Evolutionary conservation across 2,113 vertebrate species (phyloP), one percentile per base, ranked within the genome.

Genomic region (Heterochromis multidens): DNA sequence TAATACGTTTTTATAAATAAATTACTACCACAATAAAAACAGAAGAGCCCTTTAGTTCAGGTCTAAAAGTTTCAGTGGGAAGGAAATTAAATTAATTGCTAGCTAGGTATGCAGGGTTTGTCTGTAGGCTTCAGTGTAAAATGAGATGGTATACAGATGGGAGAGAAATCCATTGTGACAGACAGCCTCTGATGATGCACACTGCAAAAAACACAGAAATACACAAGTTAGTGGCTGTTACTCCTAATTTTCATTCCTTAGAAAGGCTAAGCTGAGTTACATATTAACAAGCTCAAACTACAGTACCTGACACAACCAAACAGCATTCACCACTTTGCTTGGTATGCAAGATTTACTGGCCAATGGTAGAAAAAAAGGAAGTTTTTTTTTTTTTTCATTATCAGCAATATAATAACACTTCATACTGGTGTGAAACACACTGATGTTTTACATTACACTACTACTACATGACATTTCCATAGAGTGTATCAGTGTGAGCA

Each of bases 121-220:
- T 90, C 86, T 84, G 91, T 91, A 83, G 49, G 76, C 91, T 88
- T 90, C 91, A 89, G 93, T 84, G 84, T 95, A 92, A 88, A 92
- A 87, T 88, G 82, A 85, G 62, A 77, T 29, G 6, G 87, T 95
- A 92, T 19, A 87, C 78, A 89, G 43, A 52, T 19, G 33, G 61
- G 77, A 74, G 79, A 35, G 87, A 89, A 61, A 83, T 93, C 96
- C 97, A 98, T 99, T 87, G 89, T 94, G 95, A 88, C 37, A 27
- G 88, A 33, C 43, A 92, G 83, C 63, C 84, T 87, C 80, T 33
- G 88, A 88, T 83, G 93, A 94, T 92, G 91, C 96, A 96, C 96
- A 93, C 98, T 98, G 96, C 9, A 88, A 91, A 40, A 88, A 80
- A 92, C 33, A 89, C n/a, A 80, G 0, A 80, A 37, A 87, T 2